These are phyloP conservation scores for Euphonia xanthogaster DNA, from an alignment of 2,797 vertebrate species.

Conservation along the genomic window DNA sequence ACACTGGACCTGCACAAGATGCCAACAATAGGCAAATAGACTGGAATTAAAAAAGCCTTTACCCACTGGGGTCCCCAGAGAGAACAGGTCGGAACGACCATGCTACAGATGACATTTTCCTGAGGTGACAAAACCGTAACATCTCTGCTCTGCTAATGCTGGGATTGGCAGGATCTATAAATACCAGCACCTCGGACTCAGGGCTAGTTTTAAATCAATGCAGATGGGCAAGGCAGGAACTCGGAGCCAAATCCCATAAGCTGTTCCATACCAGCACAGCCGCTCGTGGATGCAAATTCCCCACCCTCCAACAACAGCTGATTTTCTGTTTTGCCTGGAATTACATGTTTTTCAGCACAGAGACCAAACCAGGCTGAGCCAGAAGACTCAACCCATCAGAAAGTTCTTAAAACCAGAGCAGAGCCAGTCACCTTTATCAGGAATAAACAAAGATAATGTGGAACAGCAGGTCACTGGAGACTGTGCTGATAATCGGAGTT, in stretches of 20 bases:
- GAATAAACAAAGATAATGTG: slow-evolving; percentile 15
- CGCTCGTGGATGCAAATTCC: not conserved
- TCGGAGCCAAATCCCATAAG: slow-evolving; percentile 53
- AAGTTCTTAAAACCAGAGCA: not conserved
- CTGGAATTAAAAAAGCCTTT: not conserved
- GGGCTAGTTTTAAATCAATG: slow-evolving; percentile 33
- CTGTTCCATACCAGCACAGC: slow-evolving; percentile 39
- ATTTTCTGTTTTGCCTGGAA: not conserved
- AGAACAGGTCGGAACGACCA: not conserved
- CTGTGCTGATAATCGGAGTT: not conserved
- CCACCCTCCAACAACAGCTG: not conserved
- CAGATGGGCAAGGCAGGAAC: slow-evolving; percentile 43
- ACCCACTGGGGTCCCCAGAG: not conserved
- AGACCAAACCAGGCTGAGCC: not conserved
- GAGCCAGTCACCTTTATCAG: not conserved
- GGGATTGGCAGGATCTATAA: slow-evolving; percentile 45
- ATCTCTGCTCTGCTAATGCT: not conserved
- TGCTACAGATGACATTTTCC: not conserved
- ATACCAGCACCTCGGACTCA: slow-evolving; percentile 23
- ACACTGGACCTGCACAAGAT: not conserved
- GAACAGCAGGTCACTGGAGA: not conserved
- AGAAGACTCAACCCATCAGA: not conserved
- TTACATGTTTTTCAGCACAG: not conserved
- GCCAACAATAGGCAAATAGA: not conserved
- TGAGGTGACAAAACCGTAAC: not conserved